A percentile compares a stretch with the other conserved stretches of the same genome.
Evolutionary conservation across 2,113 vertebrate species (phyloP).

Genomic region (Tylochromis polylepis): DNA sequence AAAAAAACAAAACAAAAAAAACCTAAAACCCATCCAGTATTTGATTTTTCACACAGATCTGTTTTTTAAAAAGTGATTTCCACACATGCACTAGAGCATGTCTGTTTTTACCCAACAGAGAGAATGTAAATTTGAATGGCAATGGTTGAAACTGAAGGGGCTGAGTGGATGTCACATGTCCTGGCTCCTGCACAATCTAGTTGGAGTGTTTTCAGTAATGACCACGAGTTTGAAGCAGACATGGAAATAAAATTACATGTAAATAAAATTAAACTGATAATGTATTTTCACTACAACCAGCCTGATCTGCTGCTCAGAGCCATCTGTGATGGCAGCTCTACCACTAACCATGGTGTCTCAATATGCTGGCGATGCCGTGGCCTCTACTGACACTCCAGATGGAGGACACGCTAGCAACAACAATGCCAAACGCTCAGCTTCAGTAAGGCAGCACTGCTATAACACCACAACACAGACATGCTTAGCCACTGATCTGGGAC

Average conservation of each 20-base stretch:
- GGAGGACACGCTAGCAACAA: constrained; percentile 25
- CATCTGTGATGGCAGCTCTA: constrained; percentile 47
- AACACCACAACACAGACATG: neutral
- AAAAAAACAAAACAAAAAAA: neutral
- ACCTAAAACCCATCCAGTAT: neutral
- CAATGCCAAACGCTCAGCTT: constrained; percentile 2
- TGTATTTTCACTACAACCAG: neutral
- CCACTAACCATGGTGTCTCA: neutral
- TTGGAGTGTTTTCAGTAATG: neutral
- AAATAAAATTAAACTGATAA: neutral
- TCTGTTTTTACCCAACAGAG: neutral
- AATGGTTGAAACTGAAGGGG: neutral
- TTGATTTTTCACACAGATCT: neutral
- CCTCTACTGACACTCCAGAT: constrained; percentile 40
- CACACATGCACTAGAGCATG: neutral
- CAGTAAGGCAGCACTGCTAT: neutral
- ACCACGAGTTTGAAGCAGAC: neutral
- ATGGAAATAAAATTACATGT: neutral
- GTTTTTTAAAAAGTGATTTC: neutral
- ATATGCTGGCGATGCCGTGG: constrained; percentile 22
- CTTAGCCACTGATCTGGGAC: neutral
- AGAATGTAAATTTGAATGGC: neutral
- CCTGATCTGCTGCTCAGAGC: neutral
- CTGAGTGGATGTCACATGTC: neutral
- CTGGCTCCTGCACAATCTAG: neutral